Evolutionary conservation across 37 sponge, comb jelly and placozoan species (phyloP).

Genomic region (Mnemiopsis leidyi): DNA sequence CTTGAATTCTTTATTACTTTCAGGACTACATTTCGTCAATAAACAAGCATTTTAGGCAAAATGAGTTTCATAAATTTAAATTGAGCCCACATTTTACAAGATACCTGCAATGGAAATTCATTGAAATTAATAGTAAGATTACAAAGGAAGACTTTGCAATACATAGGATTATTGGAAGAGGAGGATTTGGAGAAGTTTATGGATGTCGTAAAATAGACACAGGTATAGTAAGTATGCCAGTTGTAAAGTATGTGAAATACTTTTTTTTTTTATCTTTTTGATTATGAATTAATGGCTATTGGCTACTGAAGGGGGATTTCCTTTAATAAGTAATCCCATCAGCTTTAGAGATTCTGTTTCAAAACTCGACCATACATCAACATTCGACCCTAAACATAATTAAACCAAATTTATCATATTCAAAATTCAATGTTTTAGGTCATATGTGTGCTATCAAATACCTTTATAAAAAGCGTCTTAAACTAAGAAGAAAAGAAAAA

Average conservation of each 20-base stretch:
- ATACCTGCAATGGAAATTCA: not conserved
- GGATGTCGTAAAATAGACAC: slow-evolving; percentile 1
- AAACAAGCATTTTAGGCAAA: too few species aligned
- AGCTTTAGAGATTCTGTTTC: too few species aligned
- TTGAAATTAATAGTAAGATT: not conserved
- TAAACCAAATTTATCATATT: not conserved
- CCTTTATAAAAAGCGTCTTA: not conserved
- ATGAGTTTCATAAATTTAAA: not conserved
- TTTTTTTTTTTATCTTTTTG: too few species aligned
- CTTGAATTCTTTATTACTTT: too few species aligned
- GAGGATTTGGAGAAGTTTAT: slow-evolving; percentile 34
- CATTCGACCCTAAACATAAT: not conserved
- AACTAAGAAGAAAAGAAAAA: not conserved
- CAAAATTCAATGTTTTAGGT: not conserved
- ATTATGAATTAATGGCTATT: too few species aligned
- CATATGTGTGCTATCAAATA: slow-evolving; percentile 19
- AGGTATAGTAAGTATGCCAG: too few species aligned
- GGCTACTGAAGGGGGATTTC: too few species aligned
- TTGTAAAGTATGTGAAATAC: too few species aligned
- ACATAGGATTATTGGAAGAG: slow-evolving; percentile 24
- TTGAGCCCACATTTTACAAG: not conserved
- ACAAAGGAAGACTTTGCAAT: not conserved
- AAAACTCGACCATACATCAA: too few species aligned
- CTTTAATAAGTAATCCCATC: too few species aligned
- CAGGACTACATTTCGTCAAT: too few species aligned